phyloP scores from a whole-genome alignment of 30 jellyfish, hydroid and myxozoan genomes.

The Turritopsis rubra region DNA sequence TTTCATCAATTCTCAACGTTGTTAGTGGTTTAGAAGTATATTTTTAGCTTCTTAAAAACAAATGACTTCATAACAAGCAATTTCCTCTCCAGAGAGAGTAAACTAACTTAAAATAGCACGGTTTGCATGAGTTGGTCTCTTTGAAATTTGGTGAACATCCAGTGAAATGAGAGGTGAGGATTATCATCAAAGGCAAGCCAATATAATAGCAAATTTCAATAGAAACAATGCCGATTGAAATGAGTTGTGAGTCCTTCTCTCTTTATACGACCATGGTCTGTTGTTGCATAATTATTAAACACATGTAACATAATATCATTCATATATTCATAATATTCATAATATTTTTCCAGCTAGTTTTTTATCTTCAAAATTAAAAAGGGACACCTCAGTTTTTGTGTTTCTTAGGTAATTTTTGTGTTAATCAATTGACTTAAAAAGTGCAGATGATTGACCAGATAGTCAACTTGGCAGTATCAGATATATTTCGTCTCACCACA shows the following conservation, averaged over 20 bases:
- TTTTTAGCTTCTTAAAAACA: neutral
- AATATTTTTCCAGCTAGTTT: no score
- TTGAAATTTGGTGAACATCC: neutral
- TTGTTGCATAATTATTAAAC: no score
- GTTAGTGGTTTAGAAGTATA: neutral
- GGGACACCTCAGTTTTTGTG: no score
- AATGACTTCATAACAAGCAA: neutral
- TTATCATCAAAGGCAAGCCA: neutral
- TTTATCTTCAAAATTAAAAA: no score
- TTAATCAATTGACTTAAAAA: no score
- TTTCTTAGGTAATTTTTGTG: no score
- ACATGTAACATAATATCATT: no score
- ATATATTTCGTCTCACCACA: no score
- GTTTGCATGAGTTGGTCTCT: neutral
- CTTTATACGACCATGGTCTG: neutral
- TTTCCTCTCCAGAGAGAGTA: neutral
- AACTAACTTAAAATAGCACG: neutral
- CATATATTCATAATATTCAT: no score
- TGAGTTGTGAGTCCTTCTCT: neutral
- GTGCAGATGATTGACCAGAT: no score
- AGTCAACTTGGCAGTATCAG: no score
- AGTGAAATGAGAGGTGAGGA: neutral
- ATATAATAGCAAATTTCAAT: neutral
- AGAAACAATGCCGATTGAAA: neutral
- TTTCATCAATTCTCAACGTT: neutral